Conservation (phyloP, 2,113 vertebrate genomes). For the Cyprinodon brontotheroides region DNA sequence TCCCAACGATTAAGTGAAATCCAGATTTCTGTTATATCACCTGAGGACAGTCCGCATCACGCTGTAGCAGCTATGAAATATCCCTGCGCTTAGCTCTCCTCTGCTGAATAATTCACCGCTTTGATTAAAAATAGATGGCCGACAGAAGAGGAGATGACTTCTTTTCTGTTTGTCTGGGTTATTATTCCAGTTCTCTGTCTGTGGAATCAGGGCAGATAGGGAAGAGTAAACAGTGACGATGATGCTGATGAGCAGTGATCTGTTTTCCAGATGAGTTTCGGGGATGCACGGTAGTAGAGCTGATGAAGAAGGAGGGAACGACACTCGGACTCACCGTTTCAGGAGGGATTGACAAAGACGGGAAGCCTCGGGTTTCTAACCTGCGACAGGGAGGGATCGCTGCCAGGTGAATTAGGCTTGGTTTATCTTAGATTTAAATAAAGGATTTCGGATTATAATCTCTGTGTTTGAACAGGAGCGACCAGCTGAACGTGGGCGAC, state of each 20-base stretch:
- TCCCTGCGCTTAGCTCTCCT: not conserved
- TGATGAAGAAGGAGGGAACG: constrained; percentile 99
- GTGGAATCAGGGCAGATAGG: not conserved
- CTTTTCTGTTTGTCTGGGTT: constrained; percentile 21
- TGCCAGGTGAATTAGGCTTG: constrained; percentile 82
- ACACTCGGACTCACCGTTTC: constrained; percentile 96
- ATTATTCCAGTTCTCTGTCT: constrained; percentile 29
- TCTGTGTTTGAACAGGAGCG: constrained; percentile 82
- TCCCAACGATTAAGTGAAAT: constrained; percentile 19
- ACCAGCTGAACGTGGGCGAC: constrained; percentile 96
- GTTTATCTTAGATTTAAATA: not conserved
- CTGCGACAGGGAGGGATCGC: constrained; percentile 97
- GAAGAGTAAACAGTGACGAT: not conserved
- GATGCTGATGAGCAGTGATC: not conserved
- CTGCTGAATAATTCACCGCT: constrained; percentile 56
- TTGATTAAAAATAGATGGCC: constrained; percentile 57
- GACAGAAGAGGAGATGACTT: constrained; percentile 40
- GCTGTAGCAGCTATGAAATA: constrained; percentile 7
- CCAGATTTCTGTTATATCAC: constrained; percentile 26
- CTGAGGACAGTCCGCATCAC: constrained; percentile 18
- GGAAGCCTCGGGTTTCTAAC: constrained; percentile 95
- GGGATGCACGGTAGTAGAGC: constrained; percentile 92
- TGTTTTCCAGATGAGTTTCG: constrained; percentile 90
- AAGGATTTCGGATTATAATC: not conserved
- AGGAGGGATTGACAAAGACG: constrained; percentile 95